These are phyloP conservation scores for Lynx canadensis DNA, from an alignment of 2,113 vertebrate species.

Conservation along the genomic window DNA sequence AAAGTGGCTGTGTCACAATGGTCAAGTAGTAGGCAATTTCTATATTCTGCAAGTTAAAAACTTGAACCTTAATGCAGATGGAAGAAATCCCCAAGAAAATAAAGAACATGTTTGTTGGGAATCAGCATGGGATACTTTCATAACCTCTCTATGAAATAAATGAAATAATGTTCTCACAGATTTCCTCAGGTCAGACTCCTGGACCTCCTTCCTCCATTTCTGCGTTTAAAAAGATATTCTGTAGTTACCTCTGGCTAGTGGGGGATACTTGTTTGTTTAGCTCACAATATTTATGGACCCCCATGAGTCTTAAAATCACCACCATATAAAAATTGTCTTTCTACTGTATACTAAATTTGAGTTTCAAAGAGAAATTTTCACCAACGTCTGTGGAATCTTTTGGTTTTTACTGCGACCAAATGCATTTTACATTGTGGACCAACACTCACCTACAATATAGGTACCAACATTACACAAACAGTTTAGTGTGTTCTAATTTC, in stretches of 20 bases:
- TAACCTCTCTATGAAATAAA: neutral
- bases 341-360: neutral
- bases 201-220: neutral
- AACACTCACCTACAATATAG: neutral
- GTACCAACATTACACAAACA: neutral
- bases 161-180: neutral
- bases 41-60: neutral
- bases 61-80: neutral
- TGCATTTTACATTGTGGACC: neutral
- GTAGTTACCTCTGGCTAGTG: neutral
- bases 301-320: neutral
- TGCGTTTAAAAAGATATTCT: neutral
- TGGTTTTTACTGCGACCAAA: neutral
- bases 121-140: accelerated
- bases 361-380: neutral
- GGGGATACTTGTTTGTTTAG: neutral
- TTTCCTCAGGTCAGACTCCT: neutral
- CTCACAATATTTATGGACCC: neutral
- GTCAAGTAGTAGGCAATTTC: neutral
- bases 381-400: neutral
- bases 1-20: neutral
- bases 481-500: neutral
- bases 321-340: neutral
- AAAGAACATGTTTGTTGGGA: neutral
- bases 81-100: neutral